Conservation (phyloP, 1,140 invertebrate genomes). For the Hyposmocoma kahamanoa region DNA sequence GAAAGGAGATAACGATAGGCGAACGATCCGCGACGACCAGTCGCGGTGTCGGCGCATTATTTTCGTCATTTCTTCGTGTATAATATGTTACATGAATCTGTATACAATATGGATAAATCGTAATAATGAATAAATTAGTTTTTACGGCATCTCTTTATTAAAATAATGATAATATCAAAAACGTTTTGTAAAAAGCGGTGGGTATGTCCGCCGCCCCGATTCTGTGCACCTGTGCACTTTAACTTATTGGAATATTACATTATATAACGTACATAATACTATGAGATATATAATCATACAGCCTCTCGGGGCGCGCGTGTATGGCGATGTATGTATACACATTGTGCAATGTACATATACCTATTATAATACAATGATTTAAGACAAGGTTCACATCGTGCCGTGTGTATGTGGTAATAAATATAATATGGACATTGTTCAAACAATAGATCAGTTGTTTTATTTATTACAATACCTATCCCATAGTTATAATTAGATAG, state of each 20-base stretch:
- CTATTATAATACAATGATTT: slow-evolving; percentile 78
- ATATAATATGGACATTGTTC: slow-evolving; percentile 91
- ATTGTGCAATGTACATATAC: slow-evolving; percentile 82
- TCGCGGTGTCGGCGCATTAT: slow-evolving; percentile 61
- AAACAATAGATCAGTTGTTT: slow-evolving; percentile 75
- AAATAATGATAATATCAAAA: slow-evolving; percentile 71
- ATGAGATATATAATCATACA: slow-evolving; percentile 73
- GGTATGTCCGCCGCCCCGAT: slow-evolving; percentile 64
- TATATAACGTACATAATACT: slow-evolving; percentile 73
- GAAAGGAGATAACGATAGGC: slow-evolving; percentile 68
- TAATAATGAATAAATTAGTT: slow-evolving; percentile 73
- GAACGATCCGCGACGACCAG: slow-evolving; percentile 45
- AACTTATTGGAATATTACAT: slow-evolving; percentile 74
- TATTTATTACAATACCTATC: slow-evolving; percentile 37
- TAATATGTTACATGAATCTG: slow-evolving; percentile 73
- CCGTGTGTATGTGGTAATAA: slow-evolving; percentile 90
- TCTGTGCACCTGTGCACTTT: slow-evolving; percentile 73
- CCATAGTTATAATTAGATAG: no score
- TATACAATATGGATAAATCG: slow-evolving; percentile 74
- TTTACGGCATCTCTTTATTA: slow-evolving; percentile 73
- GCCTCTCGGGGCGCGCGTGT: slow-evolving; percentile 71
- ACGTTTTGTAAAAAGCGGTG: slow-evolving; percentile 70
- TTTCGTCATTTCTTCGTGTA: slow-evolving; percentile 73
- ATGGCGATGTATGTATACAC: slow-evolving; percentile 78
- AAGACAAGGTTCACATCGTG: slow-evolving; percentile 90